Conservation (phyloP, 2,113 vertebrate genomes). For the Terrapene triunguis region DNA sequence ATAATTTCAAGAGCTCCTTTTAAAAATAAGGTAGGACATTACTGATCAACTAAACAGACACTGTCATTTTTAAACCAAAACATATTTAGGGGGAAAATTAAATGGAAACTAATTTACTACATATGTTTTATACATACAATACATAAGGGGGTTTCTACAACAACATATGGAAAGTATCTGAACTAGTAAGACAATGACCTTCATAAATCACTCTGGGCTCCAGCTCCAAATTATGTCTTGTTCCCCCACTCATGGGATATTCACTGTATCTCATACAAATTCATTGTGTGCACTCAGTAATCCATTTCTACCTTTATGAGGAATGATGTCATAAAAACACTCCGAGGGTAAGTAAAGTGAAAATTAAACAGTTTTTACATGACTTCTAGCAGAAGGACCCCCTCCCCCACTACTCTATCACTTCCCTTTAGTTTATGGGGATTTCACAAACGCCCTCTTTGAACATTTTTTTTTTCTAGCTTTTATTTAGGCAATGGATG, state of each 20-base stretch:
- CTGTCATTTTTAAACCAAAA: conserved; percentile 75
- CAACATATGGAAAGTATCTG: conserved; percentile 87
- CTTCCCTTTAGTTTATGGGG: not conserved
- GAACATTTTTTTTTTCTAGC: not conserved
- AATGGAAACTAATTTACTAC: conserved; percentile 81
- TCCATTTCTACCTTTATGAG: conserved; percentile 76
- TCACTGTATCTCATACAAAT: conserved; percentile 76
- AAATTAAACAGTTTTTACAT: conserved; percentile 50
- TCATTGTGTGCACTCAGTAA: conserved; percentile 69
- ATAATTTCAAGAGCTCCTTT: conserved; percentile 39
- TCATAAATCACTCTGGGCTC: conserved; percentile 86
- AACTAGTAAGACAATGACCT: conserved; percentile 83
- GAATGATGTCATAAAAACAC: conserved; percentile 80
- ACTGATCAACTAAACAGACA: conserved; percentile 71
- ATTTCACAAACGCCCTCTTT: not conserved
- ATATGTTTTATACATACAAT: conserved; percentile 81
- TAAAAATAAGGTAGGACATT: conserved; percentile 46
- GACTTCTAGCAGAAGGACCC: conserved; percentile 59
- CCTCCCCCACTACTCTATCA: not conserved
- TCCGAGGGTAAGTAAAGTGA: conserved; percentile 31
- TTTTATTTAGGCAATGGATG: not conserved
- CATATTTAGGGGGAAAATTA: conserved; percentile 71
- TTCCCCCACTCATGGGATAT: conserved; percentile 80
- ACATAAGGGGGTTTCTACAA: conserved; percentile 76
- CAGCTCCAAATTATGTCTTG: conserved; percentile 81